phyloP scores from a whole-genome alignment of 2,113 vertebrate genomes.

The Camelus bactrianus region DNA sequence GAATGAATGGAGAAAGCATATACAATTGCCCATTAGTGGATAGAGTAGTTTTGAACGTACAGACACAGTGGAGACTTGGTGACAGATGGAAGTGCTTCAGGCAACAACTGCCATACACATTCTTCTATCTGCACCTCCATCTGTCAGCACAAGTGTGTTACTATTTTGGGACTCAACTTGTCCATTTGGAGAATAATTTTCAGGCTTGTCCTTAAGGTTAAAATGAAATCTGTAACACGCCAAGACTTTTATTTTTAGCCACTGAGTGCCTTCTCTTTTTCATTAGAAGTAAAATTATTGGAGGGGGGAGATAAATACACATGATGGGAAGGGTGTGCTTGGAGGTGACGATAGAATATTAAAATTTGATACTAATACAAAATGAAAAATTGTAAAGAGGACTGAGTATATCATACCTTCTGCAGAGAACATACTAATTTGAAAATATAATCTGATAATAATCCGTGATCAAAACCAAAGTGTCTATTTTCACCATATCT shows the following conservation, averaged over 20 bases:
- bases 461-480: background rate
- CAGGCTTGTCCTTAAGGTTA: conserved; percentile 72
- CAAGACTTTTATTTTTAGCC: background rate
- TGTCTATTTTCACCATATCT: background rate
- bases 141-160: conserved; percentile 68
- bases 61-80: conserved; percentile 57
- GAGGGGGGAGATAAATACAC: background rate
- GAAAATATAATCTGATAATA: background rate
- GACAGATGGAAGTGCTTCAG: conserved; percentile 72
- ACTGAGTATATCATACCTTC: background rate
- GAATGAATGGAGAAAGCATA: background rate
- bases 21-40: conserved; percentile 40
- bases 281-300: background rate
- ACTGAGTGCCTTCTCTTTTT: background rate
- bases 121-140: conserved; percentile 53
- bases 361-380: background rate
- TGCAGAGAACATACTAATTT: background rate
- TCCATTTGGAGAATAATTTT: conserved; percentile 75
- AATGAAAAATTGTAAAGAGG: background rate
- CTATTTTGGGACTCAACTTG: conserved; percentile 77
- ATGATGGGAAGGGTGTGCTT: background rate
- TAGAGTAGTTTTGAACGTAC: conserved; percentile 36
- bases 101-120: conserved; percentile 35
- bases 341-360: background rate
- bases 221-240: conserved; percentile 64